Percentiles rank a stretch among this genome's conserved stretches.
These are phyloP conservation scores for Oryzias melastigma DNA, from an alignment of 2,113 vertebrate genomes.

Conservation along the genomic window DNA sequence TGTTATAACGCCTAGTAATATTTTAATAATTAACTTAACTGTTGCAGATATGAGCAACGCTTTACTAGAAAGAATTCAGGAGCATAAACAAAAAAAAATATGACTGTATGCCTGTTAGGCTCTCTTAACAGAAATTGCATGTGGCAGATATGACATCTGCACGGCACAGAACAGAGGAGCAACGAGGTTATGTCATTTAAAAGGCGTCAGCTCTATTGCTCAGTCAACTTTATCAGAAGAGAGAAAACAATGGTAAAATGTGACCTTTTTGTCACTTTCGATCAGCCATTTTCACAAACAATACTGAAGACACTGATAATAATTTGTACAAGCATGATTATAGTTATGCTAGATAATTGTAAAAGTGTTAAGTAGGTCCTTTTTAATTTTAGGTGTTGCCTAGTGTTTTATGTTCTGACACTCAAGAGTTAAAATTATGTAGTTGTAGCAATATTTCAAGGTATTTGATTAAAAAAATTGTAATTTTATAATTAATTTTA, in stretches of 20 bases:
- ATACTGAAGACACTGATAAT: not conserved
- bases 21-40: not conserved
- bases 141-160: not conserved
- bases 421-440: too few relatives aligned
- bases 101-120: too few relatives aligned
- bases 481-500: too few relatives aligned
- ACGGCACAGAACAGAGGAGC: not conserved
- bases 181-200: not conserved
- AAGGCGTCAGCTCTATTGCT: not conserved
- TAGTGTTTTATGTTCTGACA: too few relatives aligned
- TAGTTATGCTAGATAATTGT: not conserved
- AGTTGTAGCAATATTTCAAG: not conserved
- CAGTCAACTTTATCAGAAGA: too few relatives aligned
- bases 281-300: not conserved
- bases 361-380: too few relatives aligned
- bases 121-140: not conserved
- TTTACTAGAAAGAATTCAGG: too few relatives aligned
- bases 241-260: not conserved
- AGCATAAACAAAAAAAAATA: too few relatives aligned
- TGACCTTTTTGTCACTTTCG: not conserved
- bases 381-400: too few relatives aligned
- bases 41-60: too few relatives aligned
- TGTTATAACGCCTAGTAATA: not conserved
- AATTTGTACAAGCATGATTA: conserved; percentile 9
- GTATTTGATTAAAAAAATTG: conserved; percentile 25